Conservation (phyloP, 2,797 vertebrate species). For the Phalanger gymnotis region DNA sequence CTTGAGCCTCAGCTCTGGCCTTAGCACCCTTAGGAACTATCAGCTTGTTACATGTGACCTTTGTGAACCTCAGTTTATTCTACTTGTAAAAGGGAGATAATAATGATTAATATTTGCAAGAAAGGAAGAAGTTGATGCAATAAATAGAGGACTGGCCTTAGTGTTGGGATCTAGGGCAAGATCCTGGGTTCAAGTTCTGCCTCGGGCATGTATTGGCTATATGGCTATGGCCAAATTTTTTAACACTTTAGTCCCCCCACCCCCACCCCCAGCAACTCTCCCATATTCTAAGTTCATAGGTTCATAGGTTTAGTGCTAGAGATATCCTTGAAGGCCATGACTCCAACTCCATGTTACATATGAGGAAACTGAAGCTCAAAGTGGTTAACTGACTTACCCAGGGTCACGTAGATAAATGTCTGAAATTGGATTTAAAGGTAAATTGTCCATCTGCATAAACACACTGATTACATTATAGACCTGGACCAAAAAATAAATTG, state of each 20-base stretch:
- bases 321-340: background rate
- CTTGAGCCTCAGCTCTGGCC: background rate
- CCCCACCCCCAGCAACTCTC: background rate
- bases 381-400: background rate
- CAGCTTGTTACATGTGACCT: background rate
- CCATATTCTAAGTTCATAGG: background rate
- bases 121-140: background rate
- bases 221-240: background rate
- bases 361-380: background rate
- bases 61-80: background rate
- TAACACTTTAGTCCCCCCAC: background rate
- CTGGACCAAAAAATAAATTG: background rate
- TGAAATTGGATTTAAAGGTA: background rate
- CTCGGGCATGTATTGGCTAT: background rate
- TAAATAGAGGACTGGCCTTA: background rate
- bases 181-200: background rate
- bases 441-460: background rate
- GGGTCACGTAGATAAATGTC: background rate
- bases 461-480: background rate
- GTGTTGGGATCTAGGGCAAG: background rate
- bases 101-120: background rate
- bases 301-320: background rate
- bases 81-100: background rate
- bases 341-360: background rate
- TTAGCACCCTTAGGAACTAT: background rate